Evolutionary conservation across 37 sponge, comb jelly and placozoan genomes (phyloP), one percentile per base, ranked within the genome.

Genomic region (Agelas oroides): DNA sequence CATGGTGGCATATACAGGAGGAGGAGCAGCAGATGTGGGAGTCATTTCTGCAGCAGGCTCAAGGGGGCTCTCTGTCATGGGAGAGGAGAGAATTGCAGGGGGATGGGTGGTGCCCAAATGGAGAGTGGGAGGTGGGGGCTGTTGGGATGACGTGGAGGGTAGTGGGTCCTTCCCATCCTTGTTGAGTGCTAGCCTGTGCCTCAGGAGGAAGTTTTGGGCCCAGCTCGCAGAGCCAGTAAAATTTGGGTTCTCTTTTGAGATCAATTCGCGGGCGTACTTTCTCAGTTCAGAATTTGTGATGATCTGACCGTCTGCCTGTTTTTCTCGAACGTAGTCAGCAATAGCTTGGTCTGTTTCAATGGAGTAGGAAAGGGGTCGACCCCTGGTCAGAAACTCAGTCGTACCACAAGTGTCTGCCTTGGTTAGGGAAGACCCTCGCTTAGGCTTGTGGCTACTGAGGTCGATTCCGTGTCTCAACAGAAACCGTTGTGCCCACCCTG

Each of bases 151-250:
- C 12, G 67, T 34, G 66, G 66, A 65, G 56, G 76, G 15, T 30
- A 12, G 53, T 17, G 35, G 27, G 0, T 53, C 28, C 17, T 38
- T 38, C 1, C 18, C 37, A 5, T 71, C 54, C 21, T 38, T 56
- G 37, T 83, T 79, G 31, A 93, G 90, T 46, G 77, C 64, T 14
- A 93, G 74, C 53, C 72, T 76, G 70, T 93, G 90, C 19, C 94
- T 82, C 23, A 82, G 80, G 16, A 93, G 84, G 27, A 93, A 93
- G 70, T 93, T 93, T 73, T 93, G 94, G n/a, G 90, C 84, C 94
- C 94, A 93, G 75, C 94, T 93, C 14, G 94, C 94, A 20, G 94
- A 93, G 13, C 86, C 94, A 31, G 94, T 93, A 71, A 93, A 93
- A 39, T 67, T 89, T 0, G 90, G 83, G 59, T 83, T 93, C 35